Evolutionary conservation across 2,113 vertebrate genomes (phyloP), one percentile per base, ranked within the genome.

Genomic region (Epinephelus lanceolatus): DNA sequence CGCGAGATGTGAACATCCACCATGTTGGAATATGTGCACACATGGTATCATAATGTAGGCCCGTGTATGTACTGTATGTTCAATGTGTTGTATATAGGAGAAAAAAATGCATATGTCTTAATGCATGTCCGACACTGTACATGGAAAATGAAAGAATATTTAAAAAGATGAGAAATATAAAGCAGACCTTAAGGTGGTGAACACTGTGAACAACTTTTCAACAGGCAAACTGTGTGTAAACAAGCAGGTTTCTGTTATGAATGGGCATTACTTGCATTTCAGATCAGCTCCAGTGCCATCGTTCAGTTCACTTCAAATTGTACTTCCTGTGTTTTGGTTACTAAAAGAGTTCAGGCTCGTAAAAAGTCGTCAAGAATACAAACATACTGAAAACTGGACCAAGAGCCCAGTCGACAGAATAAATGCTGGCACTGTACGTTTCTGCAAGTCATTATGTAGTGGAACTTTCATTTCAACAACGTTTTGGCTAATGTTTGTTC

Each of bases 151-250:
- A 74, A 61, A 80, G 45, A 87, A 78, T 88, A 88, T 90, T 71
- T 80, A 78, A 89, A 81, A 71, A 76, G 37, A 53, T n/a, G 19
- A 27, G 67, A 83, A 81, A 83, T 65, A 77, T 81, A 76, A 83
- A 83, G 78, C 80, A 80, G 93, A 94, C 92, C 88, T 89, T 77
- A 91, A 91, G 87, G 90, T 92, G 91, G 93, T 87, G 76, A 94
- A 93, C 93, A 95, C 92, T 94, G 94, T 95, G 94, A 95, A 92
- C 83, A 90, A 89, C 82, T 37, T 88, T 81, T 83, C 77, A 75
- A 62, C 80, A 65, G 71, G 67, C 72, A 70, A 71, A 88, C 68
- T 56, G 45, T 60, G 80, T 10, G 73, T 73, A 55, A 82, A 70
- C 65, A 53, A 75, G 72, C 27, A 40, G 55, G 55, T 73, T 60